Percentiles rank a stretch among this genome's conserved stretches.
phyloP scores from a whole-genome alignment of 2,888 invertebrate species.

The Metellina segmentata region DNA sequence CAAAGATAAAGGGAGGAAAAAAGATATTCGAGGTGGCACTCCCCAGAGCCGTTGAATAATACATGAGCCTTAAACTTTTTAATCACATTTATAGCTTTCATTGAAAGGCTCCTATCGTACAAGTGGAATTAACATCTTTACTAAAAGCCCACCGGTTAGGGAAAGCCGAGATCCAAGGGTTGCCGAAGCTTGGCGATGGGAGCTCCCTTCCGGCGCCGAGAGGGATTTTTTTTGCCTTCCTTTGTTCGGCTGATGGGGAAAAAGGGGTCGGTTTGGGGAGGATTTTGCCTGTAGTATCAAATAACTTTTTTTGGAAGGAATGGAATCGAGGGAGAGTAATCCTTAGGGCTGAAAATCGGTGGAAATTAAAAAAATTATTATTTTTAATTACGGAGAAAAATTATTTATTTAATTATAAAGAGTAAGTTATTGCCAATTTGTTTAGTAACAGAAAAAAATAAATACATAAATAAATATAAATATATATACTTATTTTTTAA shows the following conservation, averaged over 20 bases:
- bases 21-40: conserved; percentile 72
- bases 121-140: conserved; percentile 76
- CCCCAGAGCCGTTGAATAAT: conserved; percentile 73
- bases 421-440: too few relatives aligned
- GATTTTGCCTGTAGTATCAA: background rate
- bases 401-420: too few relatives aligned
- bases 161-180: conserved; percentile 70
- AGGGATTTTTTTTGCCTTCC: too few relatives aligned
- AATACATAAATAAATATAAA: too few relatives aligned
- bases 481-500: too few relatives aligned
- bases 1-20: conserved; percentile 61
- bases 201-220: conserved; percentile 1
- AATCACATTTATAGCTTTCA: conserved; percentile 77
- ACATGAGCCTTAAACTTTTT: conserved; percentile 76
- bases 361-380: background rate
- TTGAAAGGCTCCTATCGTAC: conserved; percentile 76
- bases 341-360: background rate
- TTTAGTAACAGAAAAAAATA: too few relatives aligned
- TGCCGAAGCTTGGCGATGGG: conserved; percentile 54
- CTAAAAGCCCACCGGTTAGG: conserved; percentile 74
- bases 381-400: too few relatives aligned
- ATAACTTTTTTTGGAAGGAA: background rate
- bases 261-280: background rate
- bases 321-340: background rate
- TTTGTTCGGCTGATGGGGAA: background rate